phyloP scores from a whole-genome alignment of 2,888 invertebrate genomes.

The Phalera bucephala region DNA sequence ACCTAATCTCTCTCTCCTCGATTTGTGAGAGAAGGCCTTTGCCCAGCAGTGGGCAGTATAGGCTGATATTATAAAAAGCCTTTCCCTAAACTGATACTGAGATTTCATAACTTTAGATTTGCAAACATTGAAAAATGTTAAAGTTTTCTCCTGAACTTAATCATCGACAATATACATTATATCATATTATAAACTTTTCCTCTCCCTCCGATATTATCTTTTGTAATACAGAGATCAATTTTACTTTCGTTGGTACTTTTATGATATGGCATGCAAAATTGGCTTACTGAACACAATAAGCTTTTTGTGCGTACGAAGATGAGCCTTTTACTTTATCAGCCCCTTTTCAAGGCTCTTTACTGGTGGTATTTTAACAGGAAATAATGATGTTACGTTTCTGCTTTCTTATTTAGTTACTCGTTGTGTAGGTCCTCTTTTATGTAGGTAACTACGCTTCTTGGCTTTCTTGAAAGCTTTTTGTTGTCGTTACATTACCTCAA shows the following conservation, averaged over 20 bases:
- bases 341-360: slow-evolving; percentile 43
- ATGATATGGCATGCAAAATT: slow-evolving; percentile 46
- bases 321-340: slow-evolving; percentile 58
- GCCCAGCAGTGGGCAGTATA: too few species aligned
- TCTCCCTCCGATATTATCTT: neutral
- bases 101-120: too few species aligned
- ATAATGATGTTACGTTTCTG: slow-evolving; percentile 55
- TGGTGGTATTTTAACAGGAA: slow-evolving; percentile 56
- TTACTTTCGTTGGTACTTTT: slow-evolving; percentile 20
- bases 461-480: slow-evolving; percentile 11
- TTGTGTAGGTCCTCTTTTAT: slow-evolving; percentile 22
- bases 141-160: too few species aligned
- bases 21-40: too few species aligned
- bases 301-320: slow-evolving; percentile 57
- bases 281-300: slow-evolving; percentile 58
- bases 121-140: too few species aligned
- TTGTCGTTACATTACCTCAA: neutral
- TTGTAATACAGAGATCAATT: slow-evolving; percentile 1
- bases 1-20: too few species aligned
- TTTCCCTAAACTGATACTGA: too few species aligned
- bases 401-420: slow-evolving; percentile 22
- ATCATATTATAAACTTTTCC: too few species aligned
- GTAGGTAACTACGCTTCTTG: slow-evolving; percentile 11
- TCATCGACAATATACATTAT: too few species aligned
- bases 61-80: too few species aligned